Evolutionary conservation across 2,113 vertebrate species (phyloP).

Genomic region (Hippocampus abdominalis): DNA sequence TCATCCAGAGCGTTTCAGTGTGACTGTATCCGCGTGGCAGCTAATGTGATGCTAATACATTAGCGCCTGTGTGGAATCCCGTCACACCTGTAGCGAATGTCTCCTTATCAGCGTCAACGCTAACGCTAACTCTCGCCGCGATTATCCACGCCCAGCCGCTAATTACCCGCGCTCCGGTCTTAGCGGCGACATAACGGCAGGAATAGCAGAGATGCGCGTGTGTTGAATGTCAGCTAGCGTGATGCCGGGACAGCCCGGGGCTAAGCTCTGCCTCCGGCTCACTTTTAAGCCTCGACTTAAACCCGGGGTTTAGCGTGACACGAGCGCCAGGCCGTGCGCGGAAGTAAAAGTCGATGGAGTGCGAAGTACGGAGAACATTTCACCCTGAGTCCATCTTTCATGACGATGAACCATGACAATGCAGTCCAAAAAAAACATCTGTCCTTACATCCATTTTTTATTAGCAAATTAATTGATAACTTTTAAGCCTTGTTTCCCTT

Average conservation of each 20-base stretch:
- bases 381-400: slow-evolving; percentile 52
- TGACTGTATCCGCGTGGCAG: not conserved
- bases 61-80: not conserved
- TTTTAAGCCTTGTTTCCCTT: too few species aligned
- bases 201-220: not conserved
- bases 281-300: slow-evolving; percentile 55
- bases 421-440: not conserved
- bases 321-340: slow-evolving; percentile 30
- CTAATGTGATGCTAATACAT: not conserved
- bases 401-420: slow-evolving; percentile 49
- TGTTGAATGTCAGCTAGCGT: not conserved
- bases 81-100: not conserved
- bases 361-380: slow-evolving; percentile 69
- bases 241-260: not conserved
- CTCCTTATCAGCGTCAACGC: not conserved
- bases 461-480: too few species aligned
- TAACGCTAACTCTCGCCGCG: not conserved
- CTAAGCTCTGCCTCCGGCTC: slow-evolving; percentile 5
- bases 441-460: not conserved
- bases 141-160: not conserved
- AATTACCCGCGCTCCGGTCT: not conserved
- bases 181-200: not conserved
- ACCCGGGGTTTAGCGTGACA: slow-evolving; percentile 52
- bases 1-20: not conserved
- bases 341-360: slow-evolving; percentile 48